phyloP scores from a whole-genome alignment of 1,140 invertebrate species.

The Venustaconcha ellipsiformis region DNA sequence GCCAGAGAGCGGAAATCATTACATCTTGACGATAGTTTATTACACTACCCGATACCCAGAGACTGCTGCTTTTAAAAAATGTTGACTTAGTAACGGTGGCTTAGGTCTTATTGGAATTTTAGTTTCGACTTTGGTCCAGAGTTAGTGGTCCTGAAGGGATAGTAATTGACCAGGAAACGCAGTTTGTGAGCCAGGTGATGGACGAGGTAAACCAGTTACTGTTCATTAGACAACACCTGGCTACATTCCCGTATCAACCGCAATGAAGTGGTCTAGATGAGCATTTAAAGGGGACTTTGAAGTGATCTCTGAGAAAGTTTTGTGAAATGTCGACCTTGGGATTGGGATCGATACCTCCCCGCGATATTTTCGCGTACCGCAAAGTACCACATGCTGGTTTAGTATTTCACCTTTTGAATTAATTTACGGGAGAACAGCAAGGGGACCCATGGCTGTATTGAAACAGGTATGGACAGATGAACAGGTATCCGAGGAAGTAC shows the following conservation, averaged over 20 bases:
- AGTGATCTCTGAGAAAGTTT: slow-evolving; percentile 45
- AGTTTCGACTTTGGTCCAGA: slow-evolving; percentile 58
- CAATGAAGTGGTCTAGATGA: slow-evolving; percentile 53
- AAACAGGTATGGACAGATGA: no score
- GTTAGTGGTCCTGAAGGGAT: slow-evolving; percentile 66
- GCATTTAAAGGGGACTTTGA: slow-evolving; percentile 43
- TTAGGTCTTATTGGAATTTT: slow-evolving; percentile 29
- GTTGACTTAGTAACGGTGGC: slow-evolving; percentile 34
- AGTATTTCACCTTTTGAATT: slow-evolving; percentile 28
- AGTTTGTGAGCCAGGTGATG: slow-evolving; percentile 63
- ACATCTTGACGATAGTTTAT: slow-evolving; percentile 33
- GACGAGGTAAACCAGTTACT: slow-evolving; percentile 35
- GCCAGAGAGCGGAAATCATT: slow-evolving; percentile 21
- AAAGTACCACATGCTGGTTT: no score
- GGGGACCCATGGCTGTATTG: no score
- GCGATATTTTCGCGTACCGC: background rate
- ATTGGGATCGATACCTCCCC: slow-evolving; percentile 60
- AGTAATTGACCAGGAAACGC: slow-evolving; percentile 68
- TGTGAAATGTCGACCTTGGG: slow-evolving; percentile 41
- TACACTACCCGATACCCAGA: slow-evolving; percentile 35
- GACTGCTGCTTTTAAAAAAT: slow-evolving; percentile 19
- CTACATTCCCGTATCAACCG: slow-evolving; percentile 50
- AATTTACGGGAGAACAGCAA: slow-evolving; percentile 3
- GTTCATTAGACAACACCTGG: slow-evolving; percentile 37
- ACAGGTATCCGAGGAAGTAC: no score